Conservation (phyloP, 2,797 vertebrate genomes). For the Channallabes apus region DNA sequence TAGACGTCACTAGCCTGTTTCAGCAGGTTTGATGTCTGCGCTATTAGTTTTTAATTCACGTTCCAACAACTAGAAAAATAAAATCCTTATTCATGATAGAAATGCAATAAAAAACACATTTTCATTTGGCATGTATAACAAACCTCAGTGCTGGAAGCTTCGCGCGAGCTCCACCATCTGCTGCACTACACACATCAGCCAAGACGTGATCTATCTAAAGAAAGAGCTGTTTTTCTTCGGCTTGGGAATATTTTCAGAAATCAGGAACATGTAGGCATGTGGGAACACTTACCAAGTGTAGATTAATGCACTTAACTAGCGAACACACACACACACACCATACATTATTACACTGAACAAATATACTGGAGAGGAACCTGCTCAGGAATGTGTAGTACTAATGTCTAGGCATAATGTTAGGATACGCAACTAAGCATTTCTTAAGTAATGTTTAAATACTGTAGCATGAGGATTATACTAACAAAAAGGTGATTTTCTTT, state of each 20-base stretch:
- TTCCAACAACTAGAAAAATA: neutral
- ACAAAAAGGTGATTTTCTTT: neutral
- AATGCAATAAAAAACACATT: neutral
- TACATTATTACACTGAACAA: too few species aligned
- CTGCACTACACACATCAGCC: neutral
- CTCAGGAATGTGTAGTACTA: neutral
- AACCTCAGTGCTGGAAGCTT: neutral
- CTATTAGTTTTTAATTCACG: neutral
- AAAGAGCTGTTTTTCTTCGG: neutral
- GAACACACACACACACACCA: neutral
- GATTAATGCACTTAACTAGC: neutral
- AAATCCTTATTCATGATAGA: neutral
- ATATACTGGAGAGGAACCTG: too few species aligned
- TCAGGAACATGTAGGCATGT: neutral
- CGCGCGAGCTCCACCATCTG: neutral
- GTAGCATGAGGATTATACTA: neutral
- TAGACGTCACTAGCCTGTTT: neutral
- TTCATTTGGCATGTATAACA: neutral
- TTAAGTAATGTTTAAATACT: neutral
- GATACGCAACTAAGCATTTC: neutral
- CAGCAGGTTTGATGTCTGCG: too few species aligned
- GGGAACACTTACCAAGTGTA: neutral
- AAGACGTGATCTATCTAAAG: neutral
- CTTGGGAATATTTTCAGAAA: neutral
- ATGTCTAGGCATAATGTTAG: neutral